Conservation (phyloP, 2,113 vertebrate species). For the Oryzias celebensis region DNA sequence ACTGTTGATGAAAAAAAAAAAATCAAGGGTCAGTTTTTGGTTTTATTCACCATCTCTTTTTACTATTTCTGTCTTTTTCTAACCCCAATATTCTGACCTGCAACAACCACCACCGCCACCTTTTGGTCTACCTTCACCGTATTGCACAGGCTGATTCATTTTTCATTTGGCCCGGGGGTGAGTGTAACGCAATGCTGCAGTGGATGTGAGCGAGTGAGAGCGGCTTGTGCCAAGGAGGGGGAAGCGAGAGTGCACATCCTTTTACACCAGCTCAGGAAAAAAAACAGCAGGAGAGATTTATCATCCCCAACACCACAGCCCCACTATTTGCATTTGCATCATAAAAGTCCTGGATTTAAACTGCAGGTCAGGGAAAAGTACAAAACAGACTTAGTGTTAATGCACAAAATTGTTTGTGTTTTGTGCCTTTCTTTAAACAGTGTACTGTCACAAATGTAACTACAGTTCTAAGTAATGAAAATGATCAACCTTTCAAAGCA, state of each 20-base stretch:
- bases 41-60: background rate
- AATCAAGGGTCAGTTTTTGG: too few relatives aligned
- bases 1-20: too few relatives aligned
- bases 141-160: slow-evolving; percentile 70
- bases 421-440: too few relatives aligned
- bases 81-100: background rate
- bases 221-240: background rate
- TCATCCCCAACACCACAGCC: slow-evolving; percentile 46
- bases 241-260: slow-evolving; percentile 44
- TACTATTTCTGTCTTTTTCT: background rate
- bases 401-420: background rate
- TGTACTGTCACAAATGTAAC: too few relatives aligned
- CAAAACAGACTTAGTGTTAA: slow-evolving; percentile 60
- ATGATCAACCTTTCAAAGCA: too few relatives aligned
- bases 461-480: too few relatives aligned
- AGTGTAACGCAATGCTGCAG: slow-evolving; percentile 62
- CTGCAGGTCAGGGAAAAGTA: slow-evolving; percentile 48
- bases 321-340: slow-evolving; percentile 60
- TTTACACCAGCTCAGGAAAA: slow-evolving; percentile 56
- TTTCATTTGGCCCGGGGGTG: slow-evolving; percentile 67
- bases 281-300: slow-evolving; percentile 64
- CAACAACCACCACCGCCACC: background rate
- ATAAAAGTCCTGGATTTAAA: slow-evolving; percentile 71
- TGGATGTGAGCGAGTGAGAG: slow-evolving; percentile 12
- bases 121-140: slow-evolving; percentile 17